Evolutionary conservation across 2,797 vertebrate genomes (phyloP), one percentile per base, ranked within the genome.

Genomic region (Microctenopoma lineatum): DNA sequence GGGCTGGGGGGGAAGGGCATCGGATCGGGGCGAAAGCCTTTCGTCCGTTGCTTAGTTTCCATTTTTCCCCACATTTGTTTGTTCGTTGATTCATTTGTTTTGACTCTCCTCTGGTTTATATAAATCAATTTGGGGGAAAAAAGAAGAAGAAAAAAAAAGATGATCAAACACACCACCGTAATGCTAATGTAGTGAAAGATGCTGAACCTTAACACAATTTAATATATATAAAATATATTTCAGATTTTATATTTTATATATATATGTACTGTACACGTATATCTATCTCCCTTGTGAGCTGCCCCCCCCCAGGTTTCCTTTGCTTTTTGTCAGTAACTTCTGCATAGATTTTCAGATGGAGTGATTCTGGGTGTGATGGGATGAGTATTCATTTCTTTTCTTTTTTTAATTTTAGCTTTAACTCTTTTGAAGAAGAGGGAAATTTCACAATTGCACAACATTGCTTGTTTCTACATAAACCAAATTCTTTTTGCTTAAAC

Each of bases 391-490:
- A 63, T 76, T 68, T 83, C 51, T 74, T 81, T 68, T 60, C 64
- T 56, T 46, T 69, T 77, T 93, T 92, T 92, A 88, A 91, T 95
- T 94, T 94, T 92, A 94, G 92, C 93, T 96, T 96, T 93, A 95
- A 94, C 90, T 95, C 87, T 90, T 95, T 95, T 92, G 91, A 94
- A 91, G 79, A 80, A 84, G 87, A 87, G 83, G 75, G 91, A 92
- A 94, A 91, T 95, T 93, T 95, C 93, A 21, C 91, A 94, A 94
- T 95, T 95, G 94, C 94, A 95, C 96, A 94, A 91, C 92, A 93
- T 95, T 92, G 84, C 93, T 95, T 95, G 95, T 96, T 96, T 95
- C 92, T 96, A 95, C 94, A 96, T 95, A 95, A 96, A 96, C 93
- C 93, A 96, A 95, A 96, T 89, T 91, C 61, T 88, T 87, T 94